Evolutionary conservation across 2,888 invertebrate species (phyloP), one percentile per base, ranked within the genome.

Genomic region (Volucella inflata): DNA sequence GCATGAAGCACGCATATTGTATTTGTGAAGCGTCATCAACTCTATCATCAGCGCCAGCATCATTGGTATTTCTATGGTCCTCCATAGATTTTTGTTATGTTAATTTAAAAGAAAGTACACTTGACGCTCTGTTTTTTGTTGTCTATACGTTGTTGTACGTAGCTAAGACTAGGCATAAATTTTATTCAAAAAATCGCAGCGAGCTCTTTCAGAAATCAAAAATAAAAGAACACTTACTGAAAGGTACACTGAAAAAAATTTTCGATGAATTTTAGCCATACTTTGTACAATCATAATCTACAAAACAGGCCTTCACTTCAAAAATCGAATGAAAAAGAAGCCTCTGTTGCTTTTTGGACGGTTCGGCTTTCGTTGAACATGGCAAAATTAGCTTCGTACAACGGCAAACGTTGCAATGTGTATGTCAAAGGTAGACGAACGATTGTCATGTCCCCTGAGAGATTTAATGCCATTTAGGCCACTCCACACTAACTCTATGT

Each of bases 91-190:
- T 75, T 68, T 76, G 76, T 76, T 76, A 76, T 76, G 76, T 76
- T 76, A 76, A 76, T 76, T 76, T 76, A 67, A 76, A 76, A 67
- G 76, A 76, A 68, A 76, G 67, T 76, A 59, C 76, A 76, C 64
- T 75, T 30, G 55, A 74, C 53, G 17, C 16, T 74, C 38, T 62
- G 51, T 62, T 30, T 51, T 53, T 51, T 60, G 53, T 74, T 74
- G 64, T 55, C 64, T 11, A 74, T 55, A 60, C 21, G 50, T 38
- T 12, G 46, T 72, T 36, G 42, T 36, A 55, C 12, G 8, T 9
- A 11, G 42, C 51, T 17, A 57, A 68, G 16, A 17, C 36, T 38
- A 48, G 75, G 65, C 75, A 65, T 75, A 50, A 42, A 55, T 75
- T 57, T 75, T 64, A 65, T 75, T 40, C n/a, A 38, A 51, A 44